Conservation (phyloP, 2,113 vertebrate species). For the Formicarius rufipectus region DNA sequence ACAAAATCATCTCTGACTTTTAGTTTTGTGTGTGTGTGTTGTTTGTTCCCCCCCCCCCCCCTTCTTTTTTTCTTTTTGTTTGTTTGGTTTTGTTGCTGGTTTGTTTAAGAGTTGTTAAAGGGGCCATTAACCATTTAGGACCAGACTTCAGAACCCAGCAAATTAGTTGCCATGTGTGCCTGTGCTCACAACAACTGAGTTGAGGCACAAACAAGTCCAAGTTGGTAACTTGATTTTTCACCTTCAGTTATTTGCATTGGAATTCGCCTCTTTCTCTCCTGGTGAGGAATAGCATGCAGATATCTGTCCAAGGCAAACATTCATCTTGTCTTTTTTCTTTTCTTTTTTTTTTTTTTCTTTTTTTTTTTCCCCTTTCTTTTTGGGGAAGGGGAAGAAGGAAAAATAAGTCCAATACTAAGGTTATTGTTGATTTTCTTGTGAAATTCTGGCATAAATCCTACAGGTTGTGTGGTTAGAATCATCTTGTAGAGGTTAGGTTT, state of each 20-base stretch:
- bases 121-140: neutral
- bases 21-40: neutral
- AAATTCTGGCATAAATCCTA: neutral
- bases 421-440: neutral
- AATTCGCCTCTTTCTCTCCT: neutral
- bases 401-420: neutral
- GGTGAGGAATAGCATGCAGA: neutral
- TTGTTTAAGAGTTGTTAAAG: neutral
- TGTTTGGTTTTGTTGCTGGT: neutral
- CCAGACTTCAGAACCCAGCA: neutral
- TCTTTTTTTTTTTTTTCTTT: too few species aligned
- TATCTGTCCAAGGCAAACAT: neutral
- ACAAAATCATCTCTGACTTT: neutral
- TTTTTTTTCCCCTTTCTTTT: too few species aligned
- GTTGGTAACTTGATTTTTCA: neutral
- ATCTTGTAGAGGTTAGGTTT: neutral
- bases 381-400: fast-evolving
- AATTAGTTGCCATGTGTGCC: neutral
- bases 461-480: neutral
- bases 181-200: neutral
- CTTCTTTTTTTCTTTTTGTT: neutral
- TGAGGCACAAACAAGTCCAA: neutral
- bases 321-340: too few species aligned
- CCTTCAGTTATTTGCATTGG: neutral
- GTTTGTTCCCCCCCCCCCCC: too few species aligned